Conservation (phyloP, 1,140 invertebrate species). For the Bombyx mandarina region DNA sequence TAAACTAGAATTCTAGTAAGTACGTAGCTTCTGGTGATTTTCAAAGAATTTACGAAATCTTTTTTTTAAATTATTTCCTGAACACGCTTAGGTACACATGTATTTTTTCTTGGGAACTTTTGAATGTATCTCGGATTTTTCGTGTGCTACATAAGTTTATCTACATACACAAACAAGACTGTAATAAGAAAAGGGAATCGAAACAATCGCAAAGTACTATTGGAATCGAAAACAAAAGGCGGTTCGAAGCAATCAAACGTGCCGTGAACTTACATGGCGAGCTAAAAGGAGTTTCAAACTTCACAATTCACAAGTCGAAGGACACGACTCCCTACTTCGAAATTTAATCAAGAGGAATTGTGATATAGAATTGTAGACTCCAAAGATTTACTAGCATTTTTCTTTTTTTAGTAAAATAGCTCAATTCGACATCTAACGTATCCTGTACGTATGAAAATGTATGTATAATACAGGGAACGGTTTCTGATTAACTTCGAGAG, state of each 20-base stretch:
- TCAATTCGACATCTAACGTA: not conserved
- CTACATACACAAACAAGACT: too few species aligned
- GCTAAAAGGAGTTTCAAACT: not conserved
- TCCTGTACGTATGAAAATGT: not conserved
- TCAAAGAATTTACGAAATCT: too few species aligned
- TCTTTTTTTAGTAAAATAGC: slow-evolving; percentile 1
- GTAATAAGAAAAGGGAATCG: not conserved
- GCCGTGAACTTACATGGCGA: not conserved
- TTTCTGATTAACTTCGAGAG: slow-evolving; percentile 14
- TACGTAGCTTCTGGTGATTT: too few species aligned
- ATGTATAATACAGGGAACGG: slow-evolving; percentile 5
- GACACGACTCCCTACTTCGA: too few species aligned
- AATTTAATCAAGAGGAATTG: too few species aligned
- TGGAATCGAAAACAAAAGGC: not conserved
- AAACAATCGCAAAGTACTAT: not conserved
- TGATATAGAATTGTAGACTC: not conserved
- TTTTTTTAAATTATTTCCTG: too few species aligned
- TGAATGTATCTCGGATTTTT: too few species aligned
- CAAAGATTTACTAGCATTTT: slow-evolving; percentile 9
- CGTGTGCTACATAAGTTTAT: too few species aligned
- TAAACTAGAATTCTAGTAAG: too few species aligned
- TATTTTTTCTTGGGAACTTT: too few species aligned
- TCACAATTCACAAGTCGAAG: too few species aligned
- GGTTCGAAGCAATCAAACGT: not conserved
- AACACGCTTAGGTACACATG: too few species aligned